phyloP scores from a whole-genome alignment of 2,888 invertebrate genomes.

The Philaethria dido region DNA sequence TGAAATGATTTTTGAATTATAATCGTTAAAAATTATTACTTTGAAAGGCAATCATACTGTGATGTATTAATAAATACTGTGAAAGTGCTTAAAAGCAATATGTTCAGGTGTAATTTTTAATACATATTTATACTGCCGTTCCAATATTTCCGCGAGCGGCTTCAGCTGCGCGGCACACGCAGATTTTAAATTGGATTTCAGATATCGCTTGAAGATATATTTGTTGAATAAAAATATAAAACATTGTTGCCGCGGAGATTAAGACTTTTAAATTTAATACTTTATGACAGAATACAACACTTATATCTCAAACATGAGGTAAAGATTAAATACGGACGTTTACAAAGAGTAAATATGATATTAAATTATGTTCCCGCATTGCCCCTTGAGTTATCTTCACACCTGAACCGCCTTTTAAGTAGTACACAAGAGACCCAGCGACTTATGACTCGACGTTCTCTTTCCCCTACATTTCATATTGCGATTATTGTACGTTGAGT shows the following conservation, averaged over 20 bases:
- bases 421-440: background rate
- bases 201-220: conserved; percentile 49
- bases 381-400: too few species aligned
- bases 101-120: conserved; percentile 69
- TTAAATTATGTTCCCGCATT: too few species aligned
- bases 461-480: too few species aligned
- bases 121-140: conserved; percentile 74
- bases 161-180: conserved; percentile 53
- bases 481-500: background rate
- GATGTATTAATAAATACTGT: conserved; percentile 28
- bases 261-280: conserved; percentile 3
- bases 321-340: too few species aligned
- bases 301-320: too few species aligned
- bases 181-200: conserved; percentile 68
- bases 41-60: conserved; percentile 10
- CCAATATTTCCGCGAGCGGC: conserved; percentile 56
- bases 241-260: conserved; percentile 19
- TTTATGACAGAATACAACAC: background rate
- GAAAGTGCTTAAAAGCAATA: conserved; percentile 45
- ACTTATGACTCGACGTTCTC: too few species aligned
- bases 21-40: conserved; percentile 10
- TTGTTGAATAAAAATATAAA: conserved; percentile 35
- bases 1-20: background rate
- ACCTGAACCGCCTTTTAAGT: background rate
- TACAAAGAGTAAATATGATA: too few species aligned